Conservation (phyloP, 2,797 vertebrate genomes). For the Enteromius argenteus region DNA sequence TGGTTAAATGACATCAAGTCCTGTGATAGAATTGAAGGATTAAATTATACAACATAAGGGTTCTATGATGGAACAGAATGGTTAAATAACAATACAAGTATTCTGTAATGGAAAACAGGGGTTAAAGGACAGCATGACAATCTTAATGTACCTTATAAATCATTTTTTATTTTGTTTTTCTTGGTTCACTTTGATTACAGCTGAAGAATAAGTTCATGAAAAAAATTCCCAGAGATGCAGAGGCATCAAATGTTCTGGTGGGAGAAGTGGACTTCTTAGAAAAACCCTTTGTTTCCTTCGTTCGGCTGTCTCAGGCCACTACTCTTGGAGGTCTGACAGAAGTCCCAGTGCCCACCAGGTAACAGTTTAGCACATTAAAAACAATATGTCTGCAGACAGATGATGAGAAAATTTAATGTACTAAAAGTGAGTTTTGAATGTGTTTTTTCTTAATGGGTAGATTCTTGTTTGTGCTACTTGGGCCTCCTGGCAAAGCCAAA, state of each 20-base stretch:
- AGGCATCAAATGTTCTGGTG: constrained; percentile 95
- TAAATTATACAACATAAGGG: too few relatives aligned
- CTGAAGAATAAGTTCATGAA: constrained; percentile 98
- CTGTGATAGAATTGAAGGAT: not conserved
- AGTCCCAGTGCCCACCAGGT: constrained; percentile 97
- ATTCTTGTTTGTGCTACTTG: constrained; percentile 81
- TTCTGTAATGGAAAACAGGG: not conserved
- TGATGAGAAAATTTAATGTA: not conserved
- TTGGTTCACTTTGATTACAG: constrained; percentile 66
- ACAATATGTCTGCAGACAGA: not conserved
- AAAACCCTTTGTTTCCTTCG: constrained; percentile 95
- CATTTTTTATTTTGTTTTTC: not conserved
- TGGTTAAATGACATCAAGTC: not conserved
- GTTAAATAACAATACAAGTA: not conserved
- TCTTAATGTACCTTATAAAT: not conserved
- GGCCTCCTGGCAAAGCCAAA: constrained; percentile 91
- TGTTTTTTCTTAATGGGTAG: constrained; percentile 59
- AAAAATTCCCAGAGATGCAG: constrained; percentile 96
- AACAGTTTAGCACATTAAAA: not conserved
- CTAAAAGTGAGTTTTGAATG: not conserved
- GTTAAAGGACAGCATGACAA: not conserved
- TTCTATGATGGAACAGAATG: not conserved
- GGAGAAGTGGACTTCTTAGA: constrained; percentile 96
- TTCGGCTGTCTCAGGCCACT: constrained; percentile 89
- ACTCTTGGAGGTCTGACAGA: constrained; percentile 93